Percentiles rank a stretch among this genome's conserved stretches.
Evolutionary conservation across 2,888 invertebrate species (phyloP).

Genomic region (Nowickia ferox): DNA sequence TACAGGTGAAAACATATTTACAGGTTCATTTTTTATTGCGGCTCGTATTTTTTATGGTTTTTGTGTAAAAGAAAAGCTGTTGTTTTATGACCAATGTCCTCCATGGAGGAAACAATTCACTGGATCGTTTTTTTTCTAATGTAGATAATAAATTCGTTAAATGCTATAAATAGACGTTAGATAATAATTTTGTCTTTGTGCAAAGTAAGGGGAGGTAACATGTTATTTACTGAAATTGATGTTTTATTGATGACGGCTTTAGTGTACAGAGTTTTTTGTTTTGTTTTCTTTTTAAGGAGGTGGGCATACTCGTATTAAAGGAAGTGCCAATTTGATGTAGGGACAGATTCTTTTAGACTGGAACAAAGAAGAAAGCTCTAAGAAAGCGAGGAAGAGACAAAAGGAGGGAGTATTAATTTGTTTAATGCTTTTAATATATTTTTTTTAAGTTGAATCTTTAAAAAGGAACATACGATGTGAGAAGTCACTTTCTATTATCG

Average conservation of each 20-base stretch:
- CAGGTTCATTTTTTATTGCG: constrained; percentile 17
- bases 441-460: no score
- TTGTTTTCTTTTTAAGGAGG: neutral
- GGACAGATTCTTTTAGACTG: no score
- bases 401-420: no score
- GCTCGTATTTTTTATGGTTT: constrained; percentile 26
- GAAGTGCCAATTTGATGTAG: neutral
- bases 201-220: neutral
- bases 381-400: no score
- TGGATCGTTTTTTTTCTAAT: constrained; percentile 22
- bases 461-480: no score
- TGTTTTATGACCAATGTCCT: constrained; percentile 12
- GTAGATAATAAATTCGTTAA: constrained; percentile 69
- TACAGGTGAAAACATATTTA: constrained; percentile 39
- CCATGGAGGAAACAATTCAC: neutral
- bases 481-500: no score
- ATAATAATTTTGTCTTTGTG: constrained; percentile 10
- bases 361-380: no score
- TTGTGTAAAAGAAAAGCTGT: constrained; percentile 28
- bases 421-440: no score
- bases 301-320: neutral
- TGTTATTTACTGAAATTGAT: constrained; percentile 69
- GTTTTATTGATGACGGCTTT: constrained; percentile 74
- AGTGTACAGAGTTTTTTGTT: neutral
- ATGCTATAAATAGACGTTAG: constrained; percentile 44